These are phyloP conservation scores for Myotis lucifugus DNA, from an alignment of 2,113 vertebrate species.

Conservation along the genomic window DNA sequence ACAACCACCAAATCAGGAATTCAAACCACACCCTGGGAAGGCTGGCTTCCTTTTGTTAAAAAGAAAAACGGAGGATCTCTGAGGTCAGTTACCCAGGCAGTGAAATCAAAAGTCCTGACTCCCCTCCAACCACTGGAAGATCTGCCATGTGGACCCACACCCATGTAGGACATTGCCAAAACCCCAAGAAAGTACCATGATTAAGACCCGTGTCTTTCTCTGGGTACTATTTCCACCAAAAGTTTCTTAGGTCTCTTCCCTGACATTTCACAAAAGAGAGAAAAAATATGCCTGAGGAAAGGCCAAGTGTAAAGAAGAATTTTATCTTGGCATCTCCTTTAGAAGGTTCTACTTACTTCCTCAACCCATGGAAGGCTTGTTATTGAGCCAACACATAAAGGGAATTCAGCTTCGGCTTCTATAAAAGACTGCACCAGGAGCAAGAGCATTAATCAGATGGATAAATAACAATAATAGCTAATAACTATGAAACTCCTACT, in stretches of 20 bases:
- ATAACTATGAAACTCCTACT: neutral
- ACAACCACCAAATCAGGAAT: conserved; percentile 55
- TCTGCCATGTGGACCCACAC: conserved; percentile 26
- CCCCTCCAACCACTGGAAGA: conserved; percentile 6
- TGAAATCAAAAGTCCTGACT: conserved; percentile 43
- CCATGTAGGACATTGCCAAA: conserved; percentile 23
- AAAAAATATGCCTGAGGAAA: conserved; percentile 6
- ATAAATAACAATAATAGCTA: neutral
- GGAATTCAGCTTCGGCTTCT: neutral
- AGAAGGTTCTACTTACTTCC: neutral
- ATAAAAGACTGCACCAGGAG: neutral
- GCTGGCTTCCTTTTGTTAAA: conserved; percentile 48
- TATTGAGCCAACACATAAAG: neutral
- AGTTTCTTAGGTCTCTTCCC: conserved; percentile 47
- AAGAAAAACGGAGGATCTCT: conserved; percentile 44
- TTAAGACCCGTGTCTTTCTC: conserved; percentile 1
- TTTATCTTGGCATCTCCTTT: neutral
- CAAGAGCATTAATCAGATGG: neutral
- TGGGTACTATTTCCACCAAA: conserved; percentile 38
- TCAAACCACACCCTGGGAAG: conserved; percentile 32
- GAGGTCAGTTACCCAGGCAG: conserved; percentile 45
- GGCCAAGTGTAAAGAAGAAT: conserved; percentile 15
- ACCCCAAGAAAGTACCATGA: conserved; percentile 45
- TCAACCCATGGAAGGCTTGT: neutral
- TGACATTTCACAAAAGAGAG: conserved; percentile 52